Evolutionary conservation across 2,888 invertebrate species (phyloP).

Genomic region (Esperia sulphurella): DNA sequence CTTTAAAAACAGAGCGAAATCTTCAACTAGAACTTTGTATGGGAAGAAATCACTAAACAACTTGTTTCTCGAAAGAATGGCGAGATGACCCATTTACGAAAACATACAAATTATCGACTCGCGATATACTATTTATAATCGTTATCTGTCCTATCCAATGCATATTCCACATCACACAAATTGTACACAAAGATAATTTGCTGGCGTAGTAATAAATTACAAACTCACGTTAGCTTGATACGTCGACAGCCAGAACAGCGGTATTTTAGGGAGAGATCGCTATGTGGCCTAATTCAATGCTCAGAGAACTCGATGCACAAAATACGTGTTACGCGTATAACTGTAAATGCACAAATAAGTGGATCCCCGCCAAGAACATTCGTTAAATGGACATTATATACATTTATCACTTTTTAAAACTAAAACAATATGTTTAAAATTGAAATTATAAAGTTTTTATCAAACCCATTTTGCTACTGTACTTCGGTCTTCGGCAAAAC

Average conservation of each 20-base stretch:
- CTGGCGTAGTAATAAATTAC: conserved; percentile 41
- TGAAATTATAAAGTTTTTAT: conserved; percentile 58
- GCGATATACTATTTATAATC: conserved; percentile 55
- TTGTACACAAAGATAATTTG: conserved; percentile 24
- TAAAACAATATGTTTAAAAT: conserved; percentile 26
- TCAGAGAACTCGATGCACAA: conserved; percentile 77
- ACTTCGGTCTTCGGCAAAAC: conserved; percentile 31
- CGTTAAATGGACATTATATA: conserved; percentile 28
- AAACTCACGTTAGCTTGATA: conserved; percentile 76
- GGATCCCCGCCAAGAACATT: conserved; percentile 30
- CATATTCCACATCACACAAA: conserved; percentile 29
- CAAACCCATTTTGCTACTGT: conserved; percentile 65
- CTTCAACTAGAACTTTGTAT: conserved; percentile 26
- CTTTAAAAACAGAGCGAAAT: conserved; percentile 14
- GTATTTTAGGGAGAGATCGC: conserved; percentile 81
- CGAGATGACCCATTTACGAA: conserved; percentile 79
- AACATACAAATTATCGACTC: conserved; percentile 74
- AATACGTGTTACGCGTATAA: conserved; percentile 79
- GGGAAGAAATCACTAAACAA: conserved; percentile 51
- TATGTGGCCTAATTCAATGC: conserved; percentile 81
- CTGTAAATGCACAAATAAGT: conserved; percentile 75
- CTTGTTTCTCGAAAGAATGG: conserved; percentile 67
- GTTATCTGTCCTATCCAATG: conserved; percentile 43
- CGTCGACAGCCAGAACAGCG: conserved; percentile 80
- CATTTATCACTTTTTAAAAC: conserved; percentile 26